These are phyloP conservation scores for Epinephelus lanceolatus DNA, from an alignment of 2,113 vertebrate genomes.

Conservation along the genomic window DNA sequence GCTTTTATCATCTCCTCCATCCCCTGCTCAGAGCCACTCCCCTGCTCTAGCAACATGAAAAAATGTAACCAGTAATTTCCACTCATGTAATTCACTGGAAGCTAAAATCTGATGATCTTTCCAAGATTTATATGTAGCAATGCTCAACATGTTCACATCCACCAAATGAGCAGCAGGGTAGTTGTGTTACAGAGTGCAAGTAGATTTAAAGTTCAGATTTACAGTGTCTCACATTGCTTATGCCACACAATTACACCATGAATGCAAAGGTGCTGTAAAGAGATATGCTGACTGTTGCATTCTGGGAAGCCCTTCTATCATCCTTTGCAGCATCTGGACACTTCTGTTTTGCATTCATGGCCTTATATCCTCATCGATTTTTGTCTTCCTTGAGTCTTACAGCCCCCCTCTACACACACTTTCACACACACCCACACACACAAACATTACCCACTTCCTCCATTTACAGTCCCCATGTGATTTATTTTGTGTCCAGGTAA, in stretches of 20 bases:
- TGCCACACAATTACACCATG: not conserved
- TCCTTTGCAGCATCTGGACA: constrained; percentile 37
- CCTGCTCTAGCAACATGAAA: not conserved
- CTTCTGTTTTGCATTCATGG: constrained; percentile 71
- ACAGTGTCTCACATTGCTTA: not conserved
- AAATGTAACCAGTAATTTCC: not conserved
- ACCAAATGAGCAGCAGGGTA: not conserved
- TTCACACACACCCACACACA: constrained; percentile 18
- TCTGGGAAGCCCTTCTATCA: constrained; percentile 8
- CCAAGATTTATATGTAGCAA: not conserved
- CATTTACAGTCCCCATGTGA: constrained; percentile 19
- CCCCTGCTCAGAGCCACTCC: constrained; percentile 1
- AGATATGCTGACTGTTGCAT: constrained; percentile 43
- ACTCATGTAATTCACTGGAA: not conserved
- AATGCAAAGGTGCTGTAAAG: constrained; percentile 5
- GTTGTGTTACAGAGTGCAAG: not conserved
- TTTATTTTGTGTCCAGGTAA: not conserved
- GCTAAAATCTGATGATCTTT: not conserved
- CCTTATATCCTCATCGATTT: constrained; percentile 65
- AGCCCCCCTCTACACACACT: not conserved
- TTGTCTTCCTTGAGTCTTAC: constrained; percentile 24
- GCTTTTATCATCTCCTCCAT: constrained; percentile 18
- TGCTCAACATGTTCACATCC: not conserved
- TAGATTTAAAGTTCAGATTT: not conserved
- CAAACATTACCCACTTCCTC: not conserved